Percentiles rank a stretch among this genome's conserved stretches.
Conservation (phyloP, 2,797 vertebrate species). For the Hemitrygon akajei region DNA sequence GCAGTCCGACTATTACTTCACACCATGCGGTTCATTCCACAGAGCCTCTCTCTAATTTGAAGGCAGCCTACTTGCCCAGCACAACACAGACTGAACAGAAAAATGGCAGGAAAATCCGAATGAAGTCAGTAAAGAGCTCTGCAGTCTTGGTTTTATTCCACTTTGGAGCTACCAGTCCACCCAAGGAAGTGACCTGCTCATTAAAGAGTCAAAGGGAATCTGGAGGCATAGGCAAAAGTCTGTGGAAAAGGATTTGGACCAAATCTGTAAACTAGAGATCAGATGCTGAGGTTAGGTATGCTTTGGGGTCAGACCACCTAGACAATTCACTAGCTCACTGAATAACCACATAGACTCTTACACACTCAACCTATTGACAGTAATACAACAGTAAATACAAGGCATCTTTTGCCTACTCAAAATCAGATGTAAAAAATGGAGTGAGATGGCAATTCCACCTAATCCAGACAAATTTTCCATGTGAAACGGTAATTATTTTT, state of each 20-base stretch:
- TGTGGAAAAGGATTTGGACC: neutral
- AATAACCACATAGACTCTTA: too few relatives aligned
- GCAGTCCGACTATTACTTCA: neutral
- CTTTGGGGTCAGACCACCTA: neutral
- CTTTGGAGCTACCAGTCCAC: neutral
- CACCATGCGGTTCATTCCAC: neutral
- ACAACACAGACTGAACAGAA: neutral
- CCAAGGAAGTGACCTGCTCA: neutral
- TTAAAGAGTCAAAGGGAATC: neutral
- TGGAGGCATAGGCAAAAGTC: neutral
- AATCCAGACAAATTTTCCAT: neutral
- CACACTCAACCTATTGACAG: too few relatives aligned
- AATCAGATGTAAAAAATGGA: neutral
- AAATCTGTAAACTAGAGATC: too few relatives aligned
- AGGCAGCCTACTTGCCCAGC: neutral
- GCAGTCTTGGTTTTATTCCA: neutral
- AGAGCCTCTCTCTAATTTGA: neutral
- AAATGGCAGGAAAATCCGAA: neutral
- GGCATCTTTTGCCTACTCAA: too few relatives aligned
- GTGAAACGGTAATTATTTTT: neutral
- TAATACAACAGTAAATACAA: too few relatives aligned
- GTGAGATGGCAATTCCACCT: neutral
- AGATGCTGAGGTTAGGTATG: neutral
- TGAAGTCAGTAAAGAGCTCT: neutral
- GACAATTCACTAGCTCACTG: too few relatives aligned